Evolutionary conservation across 2,797 vertebrate species (phyloP), one percentile per base, ranked within the genome.

Genomic region (Menidia menidia): DNA sequence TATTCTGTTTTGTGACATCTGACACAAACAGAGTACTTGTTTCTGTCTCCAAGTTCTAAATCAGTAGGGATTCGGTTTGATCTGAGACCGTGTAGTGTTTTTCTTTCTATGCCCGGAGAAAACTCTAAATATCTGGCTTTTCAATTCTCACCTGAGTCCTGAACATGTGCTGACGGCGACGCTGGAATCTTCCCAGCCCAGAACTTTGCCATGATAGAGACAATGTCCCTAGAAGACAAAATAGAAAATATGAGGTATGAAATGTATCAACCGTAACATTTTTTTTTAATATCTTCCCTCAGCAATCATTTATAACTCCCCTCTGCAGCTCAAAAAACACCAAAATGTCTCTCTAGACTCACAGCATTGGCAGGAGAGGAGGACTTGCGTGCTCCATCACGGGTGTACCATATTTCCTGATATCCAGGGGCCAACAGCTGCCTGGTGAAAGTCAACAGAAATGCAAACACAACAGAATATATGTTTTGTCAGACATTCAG

Each of bases 201-300:
- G 86, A 80, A 99, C 95, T 0, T 56, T 81, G 3, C 98, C 98
- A 0, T 99, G 98, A 87, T 98, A 99, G 75, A 97, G 96, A 87
- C 98, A 99, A 80, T 98, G 95, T 13, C 94, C 93, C 98, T 99
- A 83, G 6, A 87, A 93, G 64, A 75, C 57, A 68, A 59, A 64
- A 16, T 54, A 7, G 51, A 15, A 45, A n/a, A 14, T 86, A 11
- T 8, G 51, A 9, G 1, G 15, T 63, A 25, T 35, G 4, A 15
- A 4, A n/a, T 53, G 50, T 18, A 61, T 39, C 35, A 39, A 31
- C 19, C 42, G 51, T 9, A 53, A 3, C 13, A 55, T 11, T 5
- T 14, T 11, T 5, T 14, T 50, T 42, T 71, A 43, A 63, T 43
- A 41, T 15, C 32, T 68, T 47, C 53, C 33, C 32, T 63, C 8